Percentiles rank a stretch among this genome's conserved stretches.
phyloP scores from a whole-genome alignment of 2,113 vertebrate genomes.

The Hystrix cristata region DNA sequence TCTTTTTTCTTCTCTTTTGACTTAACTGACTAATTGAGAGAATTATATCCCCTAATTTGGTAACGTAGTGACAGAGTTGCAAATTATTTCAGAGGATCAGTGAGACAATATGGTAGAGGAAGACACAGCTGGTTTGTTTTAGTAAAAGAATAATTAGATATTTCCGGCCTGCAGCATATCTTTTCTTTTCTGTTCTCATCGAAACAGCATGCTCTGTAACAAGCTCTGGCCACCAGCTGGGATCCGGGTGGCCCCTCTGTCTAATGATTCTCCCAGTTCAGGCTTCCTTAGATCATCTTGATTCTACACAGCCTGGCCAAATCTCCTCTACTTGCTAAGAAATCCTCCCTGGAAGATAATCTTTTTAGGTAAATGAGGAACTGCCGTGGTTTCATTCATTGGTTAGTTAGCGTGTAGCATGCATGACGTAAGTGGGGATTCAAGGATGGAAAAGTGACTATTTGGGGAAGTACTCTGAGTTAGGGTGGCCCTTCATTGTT shows the following conservation, averaged over 20 bases:
- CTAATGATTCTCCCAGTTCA: neutral
- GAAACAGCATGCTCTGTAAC: neutral
- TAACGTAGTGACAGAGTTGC: neutral
- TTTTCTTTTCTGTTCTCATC: neutral
- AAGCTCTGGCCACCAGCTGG: neutral
- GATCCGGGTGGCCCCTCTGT: neutral
- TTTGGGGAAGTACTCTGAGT: neutral
- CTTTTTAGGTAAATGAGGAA: neutral
- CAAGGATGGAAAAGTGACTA: neutral
- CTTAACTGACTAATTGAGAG: constrained; percentile 49
- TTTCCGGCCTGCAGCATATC: neutral
- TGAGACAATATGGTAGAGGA: neutral
- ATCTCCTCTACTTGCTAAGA: neutral
- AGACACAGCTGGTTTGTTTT: neutral
- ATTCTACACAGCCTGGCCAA: rapidly evolving
- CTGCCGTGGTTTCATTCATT: neutral
- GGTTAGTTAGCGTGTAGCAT: neutral
- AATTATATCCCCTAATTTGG: constrained; percentile 61
- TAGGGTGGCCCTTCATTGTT: neutral
- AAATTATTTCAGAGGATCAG: constrained; percentile 54
- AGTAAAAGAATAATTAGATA: constrained; percentile 19
- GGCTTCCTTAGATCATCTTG: neutral
- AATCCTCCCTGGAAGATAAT: neutral
- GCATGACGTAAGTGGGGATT: neutral
- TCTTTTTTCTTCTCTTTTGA: constrained; percentile 40